Base-by-base conservation (phyloP, 2,113 vertebrate species). In the Anguilla japonica region DNA sequence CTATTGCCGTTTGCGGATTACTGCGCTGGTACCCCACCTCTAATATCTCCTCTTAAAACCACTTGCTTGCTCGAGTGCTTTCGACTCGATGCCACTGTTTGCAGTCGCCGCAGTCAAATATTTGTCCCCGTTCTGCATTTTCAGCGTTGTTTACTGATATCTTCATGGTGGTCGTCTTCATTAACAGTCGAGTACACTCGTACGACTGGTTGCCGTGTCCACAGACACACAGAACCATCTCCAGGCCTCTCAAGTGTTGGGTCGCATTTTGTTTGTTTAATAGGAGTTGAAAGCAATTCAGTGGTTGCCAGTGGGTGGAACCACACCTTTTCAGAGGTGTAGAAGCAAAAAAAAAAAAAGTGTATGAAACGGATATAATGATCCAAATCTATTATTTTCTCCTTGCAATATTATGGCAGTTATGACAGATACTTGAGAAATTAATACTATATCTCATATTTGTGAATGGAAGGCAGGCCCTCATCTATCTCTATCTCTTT, bases 21-120 rank as follows among this genome's bases (percentile, higher is more conserved):
- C 90, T 91, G 90, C 90, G 88, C 93, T 93, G 94, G 94, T 91
- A 93, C 88, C 85, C 87, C 53, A 88, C 88, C 88, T 87, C 88
- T 85, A 84, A 88, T 86, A 86, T 87, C 87, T 75, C 50, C 87
- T 86, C 85, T 88, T 87, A 39, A 34, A 83, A 86, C 86, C 87
- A 86, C 87, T 89, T 82, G 88, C 84, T 89, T 86, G 89, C 87
- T 79, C 34, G 87, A 84, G 81, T 81, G 85, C 83, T 56, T 86
- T 53, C 82, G 46, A 46, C 85, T 81, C 85, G 84, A 89, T 75
- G 84, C 84, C 50, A 79, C 46, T 86, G 75, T 57, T 53, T 39
- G 50, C 78, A 20, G 57, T 60, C 40, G 71, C 75, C 40, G 46
- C 46, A 34, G 84, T 79, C 71, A 41, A 71, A 80, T 57, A 80